These are phyloP conservation scores for Cephus pygmeus DNA, from an alignment of 2,888 invertebrate species.

Conservation along the genomic window DNA sequence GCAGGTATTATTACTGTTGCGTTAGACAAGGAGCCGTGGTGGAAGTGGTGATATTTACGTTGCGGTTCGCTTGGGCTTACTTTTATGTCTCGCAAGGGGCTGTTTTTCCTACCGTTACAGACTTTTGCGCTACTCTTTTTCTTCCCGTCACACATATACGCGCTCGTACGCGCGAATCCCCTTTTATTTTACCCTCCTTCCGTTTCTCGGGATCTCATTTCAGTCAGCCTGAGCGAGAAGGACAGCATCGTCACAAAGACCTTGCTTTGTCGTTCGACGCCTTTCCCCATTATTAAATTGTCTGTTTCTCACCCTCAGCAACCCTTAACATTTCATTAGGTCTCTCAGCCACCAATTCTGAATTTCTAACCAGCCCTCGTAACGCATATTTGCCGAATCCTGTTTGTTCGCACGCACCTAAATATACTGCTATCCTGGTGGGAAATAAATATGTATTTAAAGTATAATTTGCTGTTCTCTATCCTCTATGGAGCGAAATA, in stretches of 20 bases:
- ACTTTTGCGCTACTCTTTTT: conserved; percentile 11
- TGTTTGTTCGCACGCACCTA: conserved; percentile 5
- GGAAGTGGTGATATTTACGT: conserved; percentile 54
- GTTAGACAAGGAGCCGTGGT: conserved; percentile 36
- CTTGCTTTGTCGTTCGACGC: conserved; percentile 45
- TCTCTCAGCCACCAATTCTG: background rate
- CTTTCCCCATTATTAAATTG: conserved; percentile 55
- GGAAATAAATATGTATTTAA: conserved; percentile 17
- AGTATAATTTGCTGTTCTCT: too few species aligned
- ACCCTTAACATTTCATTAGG: background rate
- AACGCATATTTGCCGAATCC: conserved; percentile 1
- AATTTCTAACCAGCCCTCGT: conserved; percentile 2
- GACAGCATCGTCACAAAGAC: conserved; percentile 33
- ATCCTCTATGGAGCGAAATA: too few species aligned
- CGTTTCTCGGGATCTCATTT: conserved; percentile 11
- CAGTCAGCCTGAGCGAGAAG: background rate
- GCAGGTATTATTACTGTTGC: conserved; percentile 22
- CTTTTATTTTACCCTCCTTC: conserved; percentile 3
- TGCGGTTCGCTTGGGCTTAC: conserved; percentile 54
- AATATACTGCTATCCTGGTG: conserved; percentile 9
- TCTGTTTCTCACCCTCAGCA: conserved; percentile 38
- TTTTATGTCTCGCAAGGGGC: conserved; percentile 49
- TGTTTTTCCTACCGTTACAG: conserved; percentile 7
- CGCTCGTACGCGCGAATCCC: background rate
- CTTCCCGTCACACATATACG: background rate